These are phyloP conservation scores for Acleris literana DNA, from an alignment of 2,888 invertebrate genomes.

Conservation along the genomic window DNA sequence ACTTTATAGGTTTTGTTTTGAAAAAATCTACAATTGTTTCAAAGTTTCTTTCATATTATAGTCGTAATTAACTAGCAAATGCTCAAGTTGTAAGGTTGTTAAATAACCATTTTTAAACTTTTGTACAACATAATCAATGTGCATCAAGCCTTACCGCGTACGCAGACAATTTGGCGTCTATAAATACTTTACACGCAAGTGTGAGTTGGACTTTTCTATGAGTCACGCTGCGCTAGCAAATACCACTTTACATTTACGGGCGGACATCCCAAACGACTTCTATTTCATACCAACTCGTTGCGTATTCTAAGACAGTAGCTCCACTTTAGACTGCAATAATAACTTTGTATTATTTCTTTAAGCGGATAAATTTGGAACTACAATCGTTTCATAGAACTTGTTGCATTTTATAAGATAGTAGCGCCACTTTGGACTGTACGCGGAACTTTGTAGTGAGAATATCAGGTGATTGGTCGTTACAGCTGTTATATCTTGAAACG, in stretches of 20 bases:
- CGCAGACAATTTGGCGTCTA: not conserved
- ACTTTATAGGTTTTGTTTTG: too few relatives aligned
- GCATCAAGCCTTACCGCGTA: constrained; percentile 10
- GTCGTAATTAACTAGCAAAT: too few relatives aligned
- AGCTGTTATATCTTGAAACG: not conserved
- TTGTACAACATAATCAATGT: not conserved
- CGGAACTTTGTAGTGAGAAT: constrained; percentile 4
- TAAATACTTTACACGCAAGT: constrained; percentile 41
- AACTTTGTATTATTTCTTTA: constrained; percentile 38
- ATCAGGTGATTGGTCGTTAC: constrained; percentile 9
- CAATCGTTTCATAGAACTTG: constrained; percentile 19
- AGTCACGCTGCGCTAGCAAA: constrained; percentile 63
- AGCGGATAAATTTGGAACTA: constrained; percentile 35
- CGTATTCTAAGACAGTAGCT: constrained; percentile 16
- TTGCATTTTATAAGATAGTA: constrained; percentile 12
- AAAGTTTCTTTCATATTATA: not conserved
- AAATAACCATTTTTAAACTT: too few relatives aligned
- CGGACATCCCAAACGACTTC: constrained; percentile 25
- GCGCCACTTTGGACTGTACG: constrained; percentile 2
- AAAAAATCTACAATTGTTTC: not conserved
- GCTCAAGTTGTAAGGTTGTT: too few relatives aligned
- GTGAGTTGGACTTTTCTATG: constrained; percentile 69
- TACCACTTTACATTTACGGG: constrained; percentile 46
- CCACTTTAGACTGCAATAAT: not conserved
- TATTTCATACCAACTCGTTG: constrained; percentile 23